Base-by-base conservation (phyloP, 2,888 invertebrate species). In the Drosophila monieri region DNA sequence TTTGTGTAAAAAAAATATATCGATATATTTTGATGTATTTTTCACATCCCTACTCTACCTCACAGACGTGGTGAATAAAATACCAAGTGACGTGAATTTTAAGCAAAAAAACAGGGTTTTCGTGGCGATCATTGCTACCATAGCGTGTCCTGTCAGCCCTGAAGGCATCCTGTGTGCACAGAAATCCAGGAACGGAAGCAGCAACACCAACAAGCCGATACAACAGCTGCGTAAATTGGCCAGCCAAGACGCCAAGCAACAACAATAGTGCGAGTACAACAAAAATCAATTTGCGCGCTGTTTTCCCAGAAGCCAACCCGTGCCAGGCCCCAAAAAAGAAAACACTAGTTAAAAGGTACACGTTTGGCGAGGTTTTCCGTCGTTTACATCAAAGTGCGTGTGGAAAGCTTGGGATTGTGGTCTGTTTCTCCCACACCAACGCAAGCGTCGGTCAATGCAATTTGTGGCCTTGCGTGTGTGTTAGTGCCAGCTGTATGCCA, bases 81-180 rank as follows among this genome's bases (percentile, higher is more conserved):
- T 53, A 53, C 57, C 67, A 83, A 86, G 88, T 83, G 81, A 88
- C 85, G 88, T 88, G 81, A 88, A 88, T 79, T 86, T 72, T 37
- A 66, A 57, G 79, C 66, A 73, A 86, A 86, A 88, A 84, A 73
- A 87, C 81, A 85, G 76, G 70, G 70, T 71, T 87, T 77, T 77
- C 67, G 55, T 53, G 66, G 67, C 64, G 78, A 70, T 84, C 80
- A 54, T 56, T 25, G 39, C 21, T 21, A 27, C 43, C 65, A 48
- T 60, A 55, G 43, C 30, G 41, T 14, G n/a, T 54, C 35, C 37
- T 49, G 49, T 35, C 10, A 27, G 43, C 21, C 43, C 5, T 21
- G 3, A 12, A 21, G 21, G 21, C 10, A 21, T 21, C 43, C 21
- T 43, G 12, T 9, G 32, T 8, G 32, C 12, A 35, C 5, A 15